A percentile compares a stretch with the other conserved stretches of the same genome.
Evolutionary conservation across 2,888 invertebrate genomes (phyloP).

Genomic region (Lysandra coridon): DNA sequence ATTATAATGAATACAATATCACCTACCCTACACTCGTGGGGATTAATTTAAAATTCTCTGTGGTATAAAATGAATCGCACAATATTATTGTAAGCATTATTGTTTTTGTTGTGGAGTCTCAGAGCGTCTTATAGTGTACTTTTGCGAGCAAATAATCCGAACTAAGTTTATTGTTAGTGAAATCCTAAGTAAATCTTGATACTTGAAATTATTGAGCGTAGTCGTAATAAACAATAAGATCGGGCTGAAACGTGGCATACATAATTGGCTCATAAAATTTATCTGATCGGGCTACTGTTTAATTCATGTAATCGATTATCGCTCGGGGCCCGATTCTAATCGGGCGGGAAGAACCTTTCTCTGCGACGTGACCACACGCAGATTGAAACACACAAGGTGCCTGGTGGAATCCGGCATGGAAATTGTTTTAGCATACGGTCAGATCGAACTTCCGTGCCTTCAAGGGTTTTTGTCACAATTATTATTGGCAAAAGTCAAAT

Average conservation of each 20-base stretch:
- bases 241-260: conserved; percentile 33
- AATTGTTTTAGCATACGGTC: conserved; percentile 23
- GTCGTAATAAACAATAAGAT: conserved; percentile 43
- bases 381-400: conserved; percentile 34
- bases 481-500: no score
- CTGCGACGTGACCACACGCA: conserved; percentile 62
- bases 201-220: conserved; percentile 28
- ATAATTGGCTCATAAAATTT: conserved; percentile 48
- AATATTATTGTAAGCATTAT: background rate
- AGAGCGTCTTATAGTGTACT: background rate
- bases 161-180: conserved; percentile 4
- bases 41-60: background rate
- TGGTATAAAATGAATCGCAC: background rate
- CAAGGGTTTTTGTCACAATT: no score
- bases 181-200: conserved; percentile 25
- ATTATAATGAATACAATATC: no score
- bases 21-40: background rate
- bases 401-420: conserved; percentile 5
- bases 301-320: conserved; percentile 56
- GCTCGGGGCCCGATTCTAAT: conserved; percentile 58
- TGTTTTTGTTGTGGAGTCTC: conserved; percentile 5
- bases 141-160: conserved; percentile 4
- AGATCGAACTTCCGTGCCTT: background rate
- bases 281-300: conserved; percentile 53
- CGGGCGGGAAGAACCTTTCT: conserved; percentile 50